Evolutionary conservation across 2,113 vertebrate species (phyloP), one percentile per base, ranked within the genome.

Genomic region (Camelus bactrianus): DNA sequence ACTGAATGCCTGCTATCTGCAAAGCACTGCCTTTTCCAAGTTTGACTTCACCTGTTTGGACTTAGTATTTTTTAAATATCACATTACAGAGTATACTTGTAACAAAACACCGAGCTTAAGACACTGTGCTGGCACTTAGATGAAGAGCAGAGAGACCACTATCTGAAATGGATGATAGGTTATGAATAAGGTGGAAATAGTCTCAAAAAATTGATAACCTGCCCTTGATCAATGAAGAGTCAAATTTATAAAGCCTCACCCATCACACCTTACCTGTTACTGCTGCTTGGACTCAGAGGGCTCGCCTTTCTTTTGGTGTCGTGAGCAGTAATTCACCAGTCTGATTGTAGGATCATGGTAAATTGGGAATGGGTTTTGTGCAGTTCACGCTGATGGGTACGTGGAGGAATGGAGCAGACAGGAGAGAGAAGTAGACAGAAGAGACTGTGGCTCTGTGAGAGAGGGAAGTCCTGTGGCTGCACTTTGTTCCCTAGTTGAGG

Each of bases 221-320:
- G n/a, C 9, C 8, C 20, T 6, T 50, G 3, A 16, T 86, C 14
- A 67, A 19, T 50, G 80, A 64, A 84, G 72, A 70, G 3, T 73
- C 65, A 86, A n/a, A 38, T 94, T 75, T 86, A n/a, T 86, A 67
- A 91, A 91, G 76, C 54, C 22, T 85, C 50, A 58, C 8, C n/a
- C 35, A 28, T 75, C 52, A 16, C 19, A 35, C 38, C 26, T 83
- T 54, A 58, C 3, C 48, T 58, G 30, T 69, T 2, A 56, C 16
- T 91, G 75, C 50, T 69, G 3, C 88, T 60, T 82, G 50, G 73
- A 81, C 86, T 22, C 52, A 81, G 30, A 54, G 50, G 1, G 26
- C 65, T 73, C 75, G 58, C 76, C 67, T 81, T 88, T 28, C 58
- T 58, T 91, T 94, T 35, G 9, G 38, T 62, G 4, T 67, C 54